Percentiles rank a stretch among this genome's conserved stretches.
Conservation (phyloP, 2,113 vertebrate species). For the Eolophus roseicapilla region DNA sequence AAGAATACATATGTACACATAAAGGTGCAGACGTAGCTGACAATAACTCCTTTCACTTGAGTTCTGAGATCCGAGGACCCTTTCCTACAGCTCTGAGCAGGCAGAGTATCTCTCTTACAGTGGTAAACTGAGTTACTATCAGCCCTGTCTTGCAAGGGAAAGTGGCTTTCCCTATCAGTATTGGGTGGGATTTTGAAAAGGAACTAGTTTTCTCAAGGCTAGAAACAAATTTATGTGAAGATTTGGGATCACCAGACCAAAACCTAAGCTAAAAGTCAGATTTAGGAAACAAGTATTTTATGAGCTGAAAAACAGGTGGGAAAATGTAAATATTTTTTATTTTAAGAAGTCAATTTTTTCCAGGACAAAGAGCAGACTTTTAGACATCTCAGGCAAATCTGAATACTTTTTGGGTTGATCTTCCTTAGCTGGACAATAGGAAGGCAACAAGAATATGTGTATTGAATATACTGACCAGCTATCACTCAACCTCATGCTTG, state of each 20-base stretch:
- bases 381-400: background rate
- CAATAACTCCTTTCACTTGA: background rate
- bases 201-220: background rate
- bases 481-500: background rate
- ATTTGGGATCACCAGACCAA: rapidly evolving
- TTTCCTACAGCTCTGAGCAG: background rate
- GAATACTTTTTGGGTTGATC: background rate
- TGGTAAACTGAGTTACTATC: background rate
- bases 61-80: background rate
- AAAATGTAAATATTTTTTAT: background rate
- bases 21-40: background rate
- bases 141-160: background rate
- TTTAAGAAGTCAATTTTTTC: background rate
- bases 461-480: background rate
- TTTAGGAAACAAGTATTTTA: background rate
- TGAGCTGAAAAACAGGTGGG: background rate
- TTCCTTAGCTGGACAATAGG: background rate
- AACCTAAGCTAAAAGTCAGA: background rate
- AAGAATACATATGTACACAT: background rate
- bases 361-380: background rate
- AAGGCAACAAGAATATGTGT: background rate
- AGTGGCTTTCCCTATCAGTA: background rate
- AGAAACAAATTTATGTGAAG: background rate
- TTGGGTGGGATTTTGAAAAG: background rate
- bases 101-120: background rate